A percentile compares a stretch with the other conserved stretches of the same genome.
phyloP scores from a whole-genome alignment of 92 coral and sea anemone species.

The Phenganax subtilis region DNA sequence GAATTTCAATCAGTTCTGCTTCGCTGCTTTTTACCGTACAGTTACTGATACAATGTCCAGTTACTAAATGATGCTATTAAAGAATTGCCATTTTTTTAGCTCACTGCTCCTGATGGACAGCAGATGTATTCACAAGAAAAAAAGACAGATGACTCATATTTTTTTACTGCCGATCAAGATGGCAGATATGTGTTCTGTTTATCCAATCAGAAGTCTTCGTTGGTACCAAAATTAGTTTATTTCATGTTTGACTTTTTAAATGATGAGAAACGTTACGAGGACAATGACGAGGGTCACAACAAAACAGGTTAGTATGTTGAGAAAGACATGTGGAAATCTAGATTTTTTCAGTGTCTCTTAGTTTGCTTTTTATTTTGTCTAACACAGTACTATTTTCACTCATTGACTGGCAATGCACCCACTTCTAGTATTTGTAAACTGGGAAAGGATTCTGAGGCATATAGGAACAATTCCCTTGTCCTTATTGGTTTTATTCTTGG shows the following conservation, averaged over 20 bases:
- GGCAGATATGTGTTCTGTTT: slow-evolving; percentile 38
- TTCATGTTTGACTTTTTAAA: slow-evolving; percentile 44
- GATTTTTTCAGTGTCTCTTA: background rate
- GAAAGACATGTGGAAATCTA: background rate
- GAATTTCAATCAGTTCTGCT: too few species aligned
- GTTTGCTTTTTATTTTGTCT: background rate
- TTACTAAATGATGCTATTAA: too few species aligned
- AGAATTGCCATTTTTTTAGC: background rate
- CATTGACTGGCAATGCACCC: too few species aligned
- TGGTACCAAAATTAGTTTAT: slow-evolving; percentile 38
- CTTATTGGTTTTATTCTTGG: slow-evolving; percentile 23
- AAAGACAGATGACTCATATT: slow-evolving; percentile 40
- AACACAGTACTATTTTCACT: too few species aligned
- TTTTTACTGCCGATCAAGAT: slow-evolving; percentile 37
- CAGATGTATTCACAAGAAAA: slow-evolving; percentile 26
- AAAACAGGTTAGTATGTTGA: slow-evolving; percentile 15
- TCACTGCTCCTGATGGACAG: slow-evolving; percentile 37
- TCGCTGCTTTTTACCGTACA: too few species aligned
- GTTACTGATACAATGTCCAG: too few species aligned
- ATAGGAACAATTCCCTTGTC: too few species aligned
- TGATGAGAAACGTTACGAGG: slow-evolving; percentile 32
- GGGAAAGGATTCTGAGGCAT: too few species aligned
- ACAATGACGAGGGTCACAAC: slow-evolving; percentile 12
- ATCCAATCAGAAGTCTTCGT: slow-evolving; percentile 31
- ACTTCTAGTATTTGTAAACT: too few species aligned